phyloP scores from a whole-genome alignment of 2,113 vertebrate species.

The Stegastes partitus region DNA sequence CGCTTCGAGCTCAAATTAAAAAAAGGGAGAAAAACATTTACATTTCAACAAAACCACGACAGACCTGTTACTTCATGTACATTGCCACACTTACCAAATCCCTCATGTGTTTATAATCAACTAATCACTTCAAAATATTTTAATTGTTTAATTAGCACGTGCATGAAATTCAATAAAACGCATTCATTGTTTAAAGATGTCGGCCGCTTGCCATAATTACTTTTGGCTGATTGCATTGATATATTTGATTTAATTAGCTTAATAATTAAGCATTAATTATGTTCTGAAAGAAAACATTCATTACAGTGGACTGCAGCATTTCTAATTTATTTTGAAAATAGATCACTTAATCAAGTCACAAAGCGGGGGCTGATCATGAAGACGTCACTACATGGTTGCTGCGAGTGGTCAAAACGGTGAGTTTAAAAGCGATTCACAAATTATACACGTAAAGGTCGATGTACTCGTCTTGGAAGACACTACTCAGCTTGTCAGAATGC shows the following conservation, averaged over 20 bases:
- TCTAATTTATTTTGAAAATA: conserved; percentile 18
- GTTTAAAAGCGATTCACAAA: neutral
- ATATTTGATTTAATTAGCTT: conserved; percentile 25
- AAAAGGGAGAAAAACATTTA: neutral
- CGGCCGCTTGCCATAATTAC: conserved; percentile 14
- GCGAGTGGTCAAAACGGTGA: neutral
- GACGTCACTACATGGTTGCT: neutral
- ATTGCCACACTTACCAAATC: neutral
- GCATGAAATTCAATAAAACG: conserved; percentile 12
- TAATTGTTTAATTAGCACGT: conserved; percentile 14
- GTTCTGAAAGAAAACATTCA: conserved; percentile 3
- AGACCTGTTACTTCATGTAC: neutral
- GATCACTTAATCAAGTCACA: neutral
- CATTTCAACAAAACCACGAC: neutral
- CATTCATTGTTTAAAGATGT: conserved; percentile 16
- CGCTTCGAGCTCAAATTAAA: neutral
- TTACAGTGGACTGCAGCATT: conserved; percentile 9
- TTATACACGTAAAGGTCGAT: neutral
- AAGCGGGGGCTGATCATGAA: neutral
- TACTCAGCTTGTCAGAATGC: too few relatives aligned
- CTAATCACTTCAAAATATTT: conserved; percentile 3
- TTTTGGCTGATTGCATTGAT: conserved; percentile 19
- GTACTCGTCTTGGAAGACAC: neutral
- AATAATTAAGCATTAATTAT: neutral
- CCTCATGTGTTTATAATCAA: neutral